Evolutionary conservation across 2,113 vertebrate genomes (phyloP), one percentile per base, ranked within the genome.

Genomic region (Elephas maximus): DNA sequence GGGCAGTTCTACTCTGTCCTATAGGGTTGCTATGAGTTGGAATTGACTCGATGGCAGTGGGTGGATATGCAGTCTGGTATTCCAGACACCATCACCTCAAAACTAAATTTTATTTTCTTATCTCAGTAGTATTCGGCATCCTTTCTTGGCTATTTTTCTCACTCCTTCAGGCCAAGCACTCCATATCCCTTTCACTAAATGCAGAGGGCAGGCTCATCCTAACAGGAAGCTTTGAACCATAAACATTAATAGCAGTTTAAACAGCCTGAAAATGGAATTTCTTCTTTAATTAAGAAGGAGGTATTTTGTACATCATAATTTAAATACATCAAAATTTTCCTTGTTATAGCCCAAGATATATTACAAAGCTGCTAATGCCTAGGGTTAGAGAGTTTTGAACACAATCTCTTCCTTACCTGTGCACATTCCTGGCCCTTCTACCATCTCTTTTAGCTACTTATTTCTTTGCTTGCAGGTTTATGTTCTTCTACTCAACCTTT

Each of bases 201-300:
- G 65, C 65, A 93, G 83, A 97, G 81, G 82, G 53, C 60, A 97
- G 48, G 93, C 77, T 93, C 88, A 88, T 96, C 94, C 92, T 89
- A 95, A 96, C 51, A 79, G 78, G 73, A 95, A 41, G 30, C 96
- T 97, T 97, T 98, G 90, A 98, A 94, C 69, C 95, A 96, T 97
- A 96, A 95, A 97, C 74, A 96, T 95, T 97, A 97, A 97, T 96
- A 37, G 37, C 79, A 93, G 79, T 97, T 97, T 97, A 97, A 97
- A 96, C 37, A 89, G 63, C 37, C 86, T 97, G 90, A 96, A 94
- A 98, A 98, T 95, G 90, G 26, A 98, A 93, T 92, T 97, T 93
- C 88, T 94, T 93, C 84, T 91, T 98, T 97, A 98, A 97, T 98
- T 97, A 97, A 97, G 62, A 96, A 81, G 93, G 96, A 80, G 74